phyloP scores from a whole-genome alignment of 2,113 vertebrate genomes.

The Nothocercus nigrocapillus region DNA sequence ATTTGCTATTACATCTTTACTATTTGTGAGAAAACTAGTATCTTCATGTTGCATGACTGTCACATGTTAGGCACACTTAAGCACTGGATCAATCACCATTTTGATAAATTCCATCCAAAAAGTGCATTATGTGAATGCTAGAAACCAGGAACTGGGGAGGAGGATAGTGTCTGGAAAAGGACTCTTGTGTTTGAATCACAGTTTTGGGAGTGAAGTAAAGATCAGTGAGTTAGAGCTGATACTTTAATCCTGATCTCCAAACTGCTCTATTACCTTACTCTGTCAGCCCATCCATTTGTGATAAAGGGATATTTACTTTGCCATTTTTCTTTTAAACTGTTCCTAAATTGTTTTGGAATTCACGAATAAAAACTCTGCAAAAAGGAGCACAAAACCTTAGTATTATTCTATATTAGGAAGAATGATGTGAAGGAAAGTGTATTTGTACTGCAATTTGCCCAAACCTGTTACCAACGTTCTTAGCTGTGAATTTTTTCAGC shows the following conservation, averaged over 20 bases:
- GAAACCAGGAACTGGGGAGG: not conserved
- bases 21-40: too few species aligned
- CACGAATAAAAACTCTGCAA: not conserved
- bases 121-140: rapidly evolving
- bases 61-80: not conserved
- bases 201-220: not conserved
- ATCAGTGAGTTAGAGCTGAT: not conserved
- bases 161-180: not conserved
- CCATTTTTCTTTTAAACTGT: not conserved
- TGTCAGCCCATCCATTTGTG: not conserved
- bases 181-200: not conserved
- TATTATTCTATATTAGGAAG: not conserved
- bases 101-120: not conserved
- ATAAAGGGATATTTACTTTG: not conserved
- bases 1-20: not conserved
- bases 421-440: not conserved
- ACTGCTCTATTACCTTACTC: not conserved
- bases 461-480: not conserved
- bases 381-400: not conserved
- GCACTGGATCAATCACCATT: not conserved
- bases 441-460: not conserved
- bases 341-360: not conserved
- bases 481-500: not conserved
- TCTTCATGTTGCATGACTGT: rapidly evolving
- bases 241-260: not conserved